phyloP scores from a whole-genome alignment of 64 coral and sea anemone genomes.

The Cladopsammia gracilis region DNA sequence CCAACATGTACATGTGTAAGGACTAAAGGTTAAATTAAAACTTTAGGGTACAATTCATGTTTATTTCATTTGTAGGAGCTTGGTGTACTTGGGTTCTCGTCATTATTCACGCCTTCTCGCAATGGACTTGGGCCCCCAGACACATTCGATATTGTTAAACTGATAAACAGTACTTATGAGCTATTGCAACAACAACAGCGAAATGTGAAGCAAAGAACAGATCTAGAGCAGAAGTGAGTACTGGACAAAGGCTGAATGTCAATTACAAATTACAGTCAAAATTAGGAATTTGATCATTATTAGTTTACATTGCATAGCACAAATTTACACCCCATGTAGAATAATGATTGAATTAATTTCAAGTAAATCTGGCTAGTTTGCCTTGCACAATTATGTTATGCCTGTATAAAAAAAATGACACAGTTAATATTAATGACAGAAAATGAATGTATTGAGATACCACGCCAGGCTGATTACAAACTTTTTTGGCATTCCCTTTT shows the following conservation, averaged over 20 bases:
- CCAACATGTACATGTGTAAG: too few species aligned
- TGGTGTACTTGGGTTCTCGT: slow-evolving; percentile 85
- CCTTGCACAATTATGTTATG: too few species aligned
- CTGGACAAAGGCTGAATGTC: background rate
- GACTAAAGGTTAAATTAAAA: too few species aligned
- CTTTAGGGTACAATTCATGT: background rate
- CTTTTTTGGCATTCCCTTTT: background rate
- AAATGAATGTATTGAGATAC: too few species aligned
- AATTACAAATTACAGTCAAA: background rate
- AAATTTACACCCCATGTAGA: too few species aligned
- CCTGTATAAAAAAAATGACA: too few species aligned
- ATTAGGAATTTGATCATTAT: background rate
- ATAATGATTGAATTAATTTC: too few species aligned
- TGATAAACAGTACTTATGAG: slow-evolving; percentile 91
- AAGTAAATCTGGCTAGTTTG: too few species aligned
- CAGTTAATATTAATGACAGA: too few species aligned
- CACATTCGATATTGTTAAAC: slow-evolving; percentile 97
- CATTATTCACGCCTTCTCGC: slow-evolving; percentile 76
- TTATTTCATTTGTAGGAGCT: slow-evolving; percentile 70
- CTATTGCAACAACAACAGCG: slow-evolving; percentile 90
- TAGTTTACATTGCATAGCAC: too few species aligned
- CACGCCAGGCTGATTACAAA: too few species aligned
- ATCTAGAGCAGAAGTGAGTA: slow-evolving; percentile 91
- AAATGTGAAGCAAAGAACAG: slow-evolving; percentile 70
- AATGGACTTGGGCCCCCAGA: slow-evolving; percentile 64